These are phyloP conservation scores for Serranus cabrilla DNA, from an alignment of 2,797 vertebrate species.

Conservation along the genomic window DNA sequence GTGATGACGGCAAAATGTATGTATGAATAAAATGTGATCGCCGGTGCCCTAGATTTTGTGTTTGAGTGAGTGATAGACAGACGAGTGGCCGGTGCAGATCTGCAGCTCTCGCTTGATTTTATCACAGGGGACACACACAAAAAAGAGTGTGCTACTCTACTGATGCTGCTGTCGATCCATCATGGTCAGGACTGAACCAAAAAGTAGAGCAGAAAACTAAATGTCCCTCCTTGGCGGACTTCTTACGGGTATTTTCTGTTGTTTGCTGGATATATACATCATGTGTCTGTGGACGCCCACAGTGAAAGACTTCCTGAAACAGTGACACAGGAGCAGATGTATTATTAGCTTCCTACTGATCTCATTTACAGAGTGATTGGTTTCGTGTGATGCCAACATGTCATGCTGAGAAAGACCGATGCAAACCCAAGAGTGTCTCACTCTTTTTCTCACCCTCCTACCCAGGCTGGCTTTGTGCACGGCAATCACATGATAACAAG, in stretches of 20 bases:
- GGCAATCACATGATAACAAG: conserved; percentile 24
- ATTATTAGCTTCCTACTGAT: conserved; percentile 78
- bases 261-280: conserved; percentile 54
- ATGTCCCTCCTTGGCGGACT: conserved; percentile 7
- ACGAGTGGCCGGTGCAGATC: conserved; percentile 29
- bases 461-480: conserved; percentile 23
- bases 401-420: conserved; percentile 65
- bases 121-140: conserved; percentile 22
- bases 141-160: conserved; percentile 11
- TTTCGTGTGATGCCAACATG: conserved; percentile 65
- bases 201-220: conserved; percentile 30
- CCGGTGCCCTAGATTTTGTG: conserved; percentile 37
- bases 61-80: conserved; percentile 47
- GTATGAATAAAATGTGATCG: conserved; percentile 31
- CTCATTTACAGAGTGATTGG: conserved; percentile 80
- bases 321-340: conserved; percentile 55
- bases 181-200: conserved; percentile 41
- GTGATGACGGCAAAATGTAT: conserved; percentile 9
- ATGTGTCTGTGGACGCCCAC: conserved; percentile 49
- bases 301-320: conserved; percentile 45
- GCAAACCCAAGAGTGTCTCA: conserved; percentile 34
- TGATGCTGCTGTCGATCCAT: conserved; percentile 52
- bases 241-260: conserved; percentile 17
- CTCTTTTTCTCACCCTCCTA: conserved; percentile 35
- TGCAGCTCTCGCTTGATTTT: conserved; percentile 40